Percentiles rank a stretch among this genome's conserved stretches.
These are phyloP conservation scores for Syngnathus typhle DNA, from an alignment of 2,113 vertebrate genomes.

Conservation along the genomic window DNA sequence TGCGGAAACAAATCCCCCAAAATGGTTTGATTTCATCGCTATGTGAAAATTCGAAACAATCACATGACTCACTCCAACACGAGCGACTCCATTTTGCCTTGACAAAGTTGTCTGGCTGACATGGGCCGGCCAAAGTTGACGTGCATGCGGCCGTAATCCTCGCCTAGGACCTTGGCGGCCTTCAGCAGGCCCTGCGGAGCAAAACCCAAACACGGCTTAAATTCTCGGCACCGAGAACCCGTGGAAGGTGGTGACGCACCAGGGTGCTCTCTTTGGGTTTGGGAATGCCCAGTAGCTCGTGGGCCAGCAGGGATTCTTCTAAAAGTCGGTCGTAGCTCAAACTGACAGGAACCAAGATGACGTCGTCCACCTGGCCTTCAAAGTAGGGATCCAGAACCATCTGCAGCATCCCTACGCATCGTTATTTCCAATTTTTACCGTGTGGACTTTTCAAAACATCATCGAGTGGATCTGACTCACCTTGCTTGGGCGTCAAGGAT, in stretches of 20 bases:
- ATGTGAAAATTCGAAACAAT: too few species aligned
- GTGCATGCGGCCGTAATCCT: constrained; percentile 86
- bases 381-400: constrained; percentile 94
- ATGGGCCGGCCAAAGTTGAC: constrained; percentile 83
- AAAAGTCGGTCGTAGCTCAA: constrained; percentile 93
- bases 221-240: neutral
- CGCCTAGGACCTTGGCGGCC: constrained; percentile 82
- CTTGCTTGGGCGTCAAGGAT: constrained; percentile 85
- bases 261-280: constrained; percentile 89
- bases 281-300: constrained; percentile 88
- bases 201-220: constrained; percentile 1
- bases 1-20: constrained; percentile 38
- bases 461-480: constrained; percentile 55
- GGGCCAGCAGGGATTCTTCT: constrained; percentile 87
- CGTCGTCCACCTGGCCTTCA: constrained; percentile 90
- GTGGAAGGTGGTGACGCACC: constrained; percentile 55
- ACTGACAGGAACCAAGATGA: constrained; percentile 87
- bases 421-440: too few species aligned
- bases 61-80: constrained; percentile 76
- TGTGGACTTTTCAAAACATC: too few species aligned
- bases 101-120: constrained; percentile 81
- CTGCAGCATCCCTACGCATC: constrained; percentile 83
- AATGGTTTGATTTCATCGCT: too few species aligned
- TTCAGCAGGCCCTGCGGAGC: constrained; percentile 81
- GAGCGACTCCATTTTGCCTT: constrained; percentile 73